Evolutionary conservation across 2,888 invertebrate genomes (phyloP), one percentile per base, ranked within the genome.

Genomic region (Dichetophora obliterata): DNA sequence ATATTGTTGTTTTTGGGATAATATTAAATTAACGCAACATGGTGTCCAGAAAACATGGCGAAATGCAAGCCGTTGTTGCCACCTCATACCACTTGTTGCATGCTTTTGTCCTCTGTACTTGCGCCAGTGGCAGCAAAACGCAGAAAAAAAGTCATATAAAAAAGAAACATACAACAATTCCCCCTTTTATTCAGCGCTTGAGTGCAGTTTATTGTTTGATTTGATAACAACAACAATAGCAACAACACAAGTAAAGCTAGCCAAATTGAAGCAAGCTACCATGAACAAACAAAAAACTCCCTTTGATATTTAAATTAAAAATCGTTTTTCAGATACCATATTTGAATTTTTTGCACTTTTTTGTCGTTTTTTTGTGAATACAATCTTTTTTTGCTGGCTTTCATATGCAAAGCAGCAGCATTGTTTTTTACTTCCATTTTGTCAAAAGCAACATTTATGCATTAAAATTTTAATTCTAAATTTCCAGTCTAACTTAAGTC

Each of bases 221-320:
- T 54, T 54, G 54, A 4, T 19, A 19, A 54, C 8, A 59, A 43
- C 61, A 70, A 57, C 61, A 61, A 50, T 31, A 61, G 48, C 50
- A 50, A 73, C 48, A 2, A 59, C 34, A 59, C n/a, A n/a, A 34
- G 11, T 37, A 19, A 34, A n/a, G 43, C 14, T 14, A 59, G 14
- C 59, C 27, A 24, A 59, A 59, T 31, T 19, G 27, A 59, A 59
- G 43, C 43, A 43, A 43, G 43, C 43, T 43, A 11, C 43, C 43
- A 43, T 43, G 43, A 43, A 37, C 37, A 3, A 52, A 54, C n/a
- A 19, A 54, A 19, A 19, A 1, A n/a, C n/a, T 54, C 9, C 54
- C 22, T 54, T 54, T 54, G 54, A 54, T 54, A 54, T 54, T 54
- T 54, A 54, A 54, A 54, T 54, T 54, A 54, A 54, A 54, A 54